These are phyloP conservation scores for Andrena cerasifolii DNA, from an alignment of 1,140 invertebrate species.

Conservation along the genomic window DNA sequence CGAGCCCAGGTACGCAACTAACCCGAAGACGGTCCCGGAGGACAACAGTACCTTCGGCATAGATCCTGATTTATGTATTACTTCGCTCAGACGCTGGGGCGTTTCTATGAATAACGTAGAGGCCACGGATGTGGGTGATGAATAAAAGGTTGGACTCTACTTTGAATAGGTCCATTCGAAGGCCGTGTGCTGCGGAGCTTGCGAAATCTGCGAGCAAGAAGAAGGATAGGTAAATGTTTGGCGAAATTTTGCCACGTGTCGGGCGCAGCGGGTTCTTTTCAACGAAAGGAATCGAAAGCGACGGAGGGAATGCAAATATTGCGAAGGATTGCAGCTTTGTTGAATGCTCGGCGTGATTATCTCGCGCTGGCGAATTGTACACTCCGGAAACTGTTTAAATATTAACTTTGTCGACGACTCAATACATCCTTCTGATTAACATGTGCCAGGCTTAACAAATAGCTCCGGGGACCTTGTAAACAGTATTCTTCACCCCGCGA, in stretches of 20 bases:
- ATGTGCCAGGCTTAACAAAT: no score
- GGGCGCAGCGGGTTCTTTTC: neutral
- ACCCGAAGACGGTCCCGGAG: neutral
- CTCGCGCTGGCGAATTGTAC: no score
- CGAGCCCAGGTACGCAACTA: neutral
- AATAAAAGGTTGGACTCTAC: neutral
- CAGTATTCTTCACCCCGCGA: no score
- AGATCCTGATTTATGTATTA: neutral
- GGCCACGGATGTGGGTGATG: neutral
- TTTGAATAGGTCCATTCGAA: neutral
- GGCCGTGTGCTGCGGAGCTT: neutral
- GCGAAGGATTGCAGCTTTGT: neutral
- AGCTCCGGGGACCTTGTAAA: no score
- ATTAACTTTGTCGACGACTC: no score
- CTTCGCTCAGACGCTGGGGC: no score
- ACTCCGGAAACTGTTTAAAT: no score
- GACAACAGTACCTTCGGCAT: neutral
- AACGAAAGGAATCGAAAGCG: slow-evolving; percentile 10
- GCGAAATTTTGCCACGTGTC: slow-evolving; percentile 2
- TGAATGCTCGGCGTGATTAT: neutral
- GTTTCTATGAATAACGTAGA: neutral
- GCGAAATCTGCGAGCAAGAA: neutral
- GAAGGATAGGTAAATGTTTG: neutral
- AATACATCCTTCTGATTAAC: no score
- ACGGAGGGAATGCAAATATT: slow-evolving; percentile 6